Evolutionary conservation across 53 echinoderm and acorn worm species (phyloP).

Genomic region (Arbacia lixula): DNA sequence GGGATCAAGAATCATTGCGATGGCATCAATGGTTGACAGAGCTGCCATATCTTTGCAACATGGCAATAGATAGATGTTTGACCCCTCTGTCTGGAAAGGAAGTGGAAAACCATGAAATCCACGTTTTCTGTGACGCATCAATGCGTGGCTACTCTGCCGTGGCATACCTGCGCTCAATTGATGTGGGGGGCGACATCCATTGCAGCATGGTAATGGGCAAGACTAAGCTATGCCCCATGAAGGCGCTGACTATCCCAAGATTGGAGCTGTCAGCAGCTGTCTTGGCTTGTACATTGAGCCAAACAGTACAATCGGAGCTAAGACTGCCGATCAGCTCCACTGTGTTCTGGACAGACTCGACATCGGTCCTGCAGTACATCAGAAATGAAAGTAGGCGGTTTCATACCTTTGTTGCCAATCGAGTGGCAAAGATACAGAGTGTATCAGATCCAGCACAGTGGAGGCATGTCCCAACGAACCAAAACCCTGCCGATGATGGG

Average conservation of each 20-base stretch:
- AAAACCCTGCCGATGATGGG: too few species aligned
- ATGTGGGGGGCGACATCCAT: constrained; percentile 12
- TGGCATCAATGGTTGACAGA: constrained; percentile 55
- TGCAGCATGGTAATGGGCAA: constrained; percentile 67
- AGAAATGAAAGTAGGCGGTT: too few species aligned
- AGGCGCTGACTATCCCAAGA: constrained; percentile 56
- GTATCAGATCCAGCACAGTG: too few species aligned
- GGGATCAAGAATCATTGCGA: neutral
- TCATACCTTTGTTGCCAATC: too few species aligned
- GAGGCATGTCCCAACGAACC: too few species aligned
- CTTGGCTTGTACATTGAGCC: neutral
- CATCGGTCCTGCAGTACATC: too few species aligned
- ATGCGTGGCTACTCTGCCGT: constrained; percentile 63
- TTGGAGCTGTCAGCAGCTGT: constrained; percentile 67
- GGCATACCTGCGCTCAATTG: constrained; percentile 52
- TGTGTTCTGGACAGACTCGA: too few species aligned
- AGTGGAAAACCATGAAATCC: constrained; percentile 1
- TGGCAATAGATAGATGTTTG: constrained; percentile 57
- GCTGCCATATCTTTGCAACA: constrained; percentile 37
- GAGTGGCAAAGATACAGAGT: too few species aligned
- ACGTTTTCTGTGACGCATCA: constrained; percentile 66
- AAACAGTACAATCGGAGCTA: too few species aligned
- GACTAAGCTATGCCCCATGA: constrained; percentile 64
- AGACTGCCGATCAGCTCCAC: too few species aligned
- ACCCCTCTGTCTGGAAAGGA: neutral